Evolutionary conservation across 1,140 invertebrate species (phyloP).

Genomic region (Rhagoletis pomonella): DNA sequence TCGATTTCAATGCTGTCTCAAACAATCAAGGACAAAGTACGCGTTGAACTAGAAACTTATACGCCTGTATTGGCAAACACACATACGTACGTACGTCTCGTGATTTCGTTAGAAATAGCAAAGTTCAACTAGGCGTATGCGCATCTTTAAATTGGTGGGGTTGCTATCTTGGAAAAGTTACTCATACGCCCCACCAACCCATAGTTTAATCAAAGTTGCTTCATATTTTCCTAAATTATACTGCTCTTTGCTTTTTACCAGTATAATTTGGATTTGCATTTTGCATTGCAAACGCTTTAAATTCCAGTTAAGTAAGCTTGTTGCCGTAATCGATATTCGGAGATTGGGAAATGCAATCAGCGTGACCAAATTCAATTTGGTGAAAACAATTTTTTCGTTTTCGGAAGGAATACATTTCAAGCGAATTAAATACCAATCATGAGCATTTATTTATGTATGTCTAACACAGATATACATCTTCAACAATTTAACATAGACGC

Average conservation of each 20-base stretch:
- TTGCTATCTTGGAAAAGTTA: neutral
- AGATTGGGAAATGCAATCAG: neutral
- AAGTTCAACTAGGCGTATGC: slow-evolving; percentile 19
- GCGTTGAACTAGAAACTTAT: slow-evolving; percentile 21
- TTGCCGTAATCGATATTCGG: neutral
- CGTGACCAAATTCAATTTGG: slow-evolving; percentile 19
- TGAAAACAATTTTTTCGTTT: neutral
- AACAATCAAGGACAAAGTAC: slow-evolving; percentile 32
- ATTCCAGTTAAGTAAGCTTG: neutral
- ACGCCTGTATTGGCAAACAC: neutral
- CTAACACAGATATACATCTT: neutral
- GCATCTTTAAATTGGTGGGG: neutral
- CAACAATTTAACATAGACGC: neutral
- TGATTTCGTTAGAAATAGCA: neutral
- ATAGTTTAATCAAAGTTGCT: neutral
- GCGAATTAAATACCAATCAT: slow-evolving; percentile 16
- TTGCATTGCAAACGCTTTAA: neutral
- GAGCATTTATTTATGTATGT: neutral
- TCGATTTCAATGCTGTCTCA: slow-evolving; percentile 11
- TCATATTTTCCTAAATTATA: neutral
- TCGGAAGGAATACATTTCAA: neutral
- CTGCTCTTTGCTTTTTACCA: neutral
- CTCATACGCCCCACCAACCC: neutral
- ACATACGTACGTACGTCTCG: neutral
- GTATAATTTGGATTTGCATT: neutral